phyloP scores from a whole-genome alignment of 2,888 invertebrate species.

The Elegia similella region DNA sequence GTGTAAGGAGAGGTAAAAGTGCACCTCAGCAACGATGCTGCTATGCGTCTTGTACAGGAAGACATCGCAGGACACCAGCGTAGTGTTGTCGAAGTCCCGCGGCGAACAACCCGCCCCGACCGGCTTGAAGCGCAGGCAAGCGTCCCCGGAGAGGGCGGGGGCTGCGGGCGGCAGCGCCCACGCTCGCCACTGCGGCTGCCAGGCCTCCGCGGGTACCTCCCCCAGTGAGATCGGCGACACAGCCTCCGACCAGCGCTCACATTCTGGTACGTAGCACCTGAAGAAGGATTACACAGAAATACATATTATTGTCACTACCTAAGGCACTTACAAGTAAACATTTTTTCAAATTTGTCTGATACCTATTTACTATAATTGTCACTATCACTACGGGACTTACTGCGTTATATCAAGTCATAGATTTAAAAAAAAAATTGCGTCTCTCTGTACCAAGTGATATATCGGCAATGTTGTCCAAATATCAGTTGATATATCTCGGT shows the following conservation, averaged over 20 bases:
- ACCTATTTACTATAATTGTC: no score
- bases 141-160: slow-evolving; percentile 37
- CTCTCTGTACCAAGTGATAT: no score
- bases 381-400: no score
- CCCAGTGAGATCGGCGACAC: neutral
- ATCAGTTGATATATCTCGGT: no score
- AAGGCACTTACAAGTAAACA: no score
- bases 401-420: no score
- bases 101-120: slow-evolving; percentile 44
- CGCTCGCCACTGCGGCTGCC: slow-evolving; percentile 45
- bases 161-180: slow-evolving; percentile 44
- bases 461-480: no score
- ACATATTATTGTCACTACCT: no score
- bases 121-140: slow-evolving; percentile 45
- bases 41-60: slow-evolving; percentile 72
- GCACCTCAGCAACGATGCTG: slow-evolving; percentile 80
- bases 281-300: no score
- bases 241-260: slow-evolving; percentile 55
- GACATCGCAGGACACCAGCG: slow-evolving; percentile 52
- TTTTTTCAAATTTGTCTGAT: no score
- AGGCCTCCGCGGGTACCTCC: slow-evolving; percentile 32
- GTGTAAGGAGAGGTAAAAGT: no score
- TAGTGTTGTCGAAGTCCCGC: slow-evolving; percentile 57
- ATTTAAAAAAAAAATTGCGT: no score
- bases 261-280: slow-evolving; percentile 79